Evolutionary conservation across 2,113 vertebrate species (phyloP).

Genomic region (Guaruba guarouba): DNA sequence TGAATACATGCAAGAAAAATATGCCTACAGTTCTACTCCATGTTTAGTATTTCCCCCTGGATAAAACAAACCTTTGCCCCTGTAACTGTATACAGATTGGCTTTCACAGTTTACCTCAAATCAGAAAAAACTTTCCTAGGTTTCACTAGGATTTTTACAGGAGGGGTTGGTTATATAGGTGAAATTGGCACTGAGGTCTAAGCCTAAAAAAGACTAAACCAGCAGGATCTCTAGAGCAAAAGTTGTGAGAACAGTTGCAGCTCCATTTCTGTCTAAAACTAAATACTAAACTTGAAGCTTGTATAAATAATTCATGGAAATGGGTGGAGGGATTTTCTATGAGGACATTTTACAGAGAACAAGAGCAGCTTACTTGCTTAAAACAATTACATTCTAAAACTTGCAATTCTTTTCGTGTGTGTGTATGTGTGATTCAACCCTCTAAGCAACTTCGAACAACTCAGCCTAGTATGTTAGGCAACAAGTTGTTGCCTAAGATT

Average conservation of each 20-base stretch:
- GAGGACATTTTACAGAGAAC: not conserved
- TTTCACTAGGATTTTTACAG: not conserved
- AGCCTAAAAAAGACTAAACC: not conserved
- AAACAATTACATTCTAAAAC: conserved; percentile 10
- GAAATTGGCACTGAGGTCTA: not conserved
- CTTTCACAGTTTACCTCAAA: not conserved
- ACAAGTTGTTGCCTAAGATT: not conserved
- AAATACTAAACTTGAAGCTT: not conserved
- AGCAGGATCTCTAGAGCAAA: not conserved
- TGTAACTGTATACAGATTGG: not conserved
- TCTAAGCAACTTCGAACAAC: not conserved
- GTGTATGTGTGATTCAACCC: not conserved
- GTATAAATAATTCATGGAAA: conserved; percentile 15
- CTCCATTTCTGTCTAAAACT: not conserved
- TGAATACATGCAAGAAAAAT: not conserved
- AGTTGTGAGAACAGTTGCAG: not conserved
- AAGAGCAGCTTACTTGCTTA: not conserved
- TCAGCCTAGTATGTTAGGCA: not conserved
- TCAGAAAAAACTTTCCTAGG: not conserved
- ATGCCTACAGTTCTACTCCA: not conserved
- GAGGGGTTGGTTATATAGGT: not conserved
- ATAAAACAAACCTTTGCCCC: not conserved
- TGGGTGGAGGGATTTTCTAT: not conserved
- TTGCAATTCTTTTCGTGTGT: not conserved
- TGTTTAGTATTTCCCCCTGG: not conserved